These are phyloP conservation scores for Sisor rabdophorus DNA, from an alignment of 2,113 vertebrate species.

Conservation along the genomic window DNA sequence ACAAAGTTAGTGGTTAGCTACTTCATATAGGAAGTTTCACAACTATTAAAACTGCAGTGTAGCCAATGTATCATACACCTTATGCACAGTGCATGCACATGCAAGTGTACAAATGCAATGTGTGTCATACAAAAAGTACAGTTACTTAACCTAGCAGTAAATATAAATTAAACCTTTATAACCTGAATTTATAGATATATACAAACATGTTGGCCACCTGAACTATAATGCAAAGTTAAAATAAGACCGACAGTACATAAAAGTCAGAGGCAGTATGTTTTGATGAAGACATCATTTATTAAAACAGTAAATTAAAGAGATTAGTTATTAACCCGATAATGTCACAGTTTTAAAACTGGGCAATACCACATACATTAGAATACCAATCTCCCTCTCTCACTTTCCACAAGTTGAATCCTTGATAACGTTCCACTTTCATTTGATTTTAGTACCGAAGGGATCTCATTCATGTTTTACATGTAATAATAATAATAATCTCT, in stretches of 20 bases:
- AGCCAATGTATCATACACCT: not conserved
- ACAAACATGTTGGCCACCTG: not conserved
- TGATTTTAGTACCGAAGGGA: not conserved
- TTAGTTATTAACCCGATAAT: slow-evolving; percentile 51
- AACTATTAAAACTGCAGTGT: not conserved
- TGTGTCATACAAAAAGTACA: not conserved
- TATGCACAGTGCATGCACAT: not conserved
- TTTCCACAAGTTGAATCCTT: slow-evolving; percentile 16
- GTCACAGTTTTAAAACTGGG: slow-evolving; percentile 32
- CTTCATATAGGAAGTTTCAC: not conserved
- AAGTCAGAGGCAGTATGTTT: not conserved
- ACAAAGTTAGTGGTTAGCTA: no score
- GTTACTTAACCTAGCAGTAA: not conserved
- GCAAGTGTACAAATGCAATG: not conserved
- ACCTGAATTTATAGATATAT: not conserved
- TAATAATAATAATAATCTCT: not conserved
- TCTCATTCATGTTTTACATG: not conserved
- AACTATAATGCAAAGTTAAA: no score
- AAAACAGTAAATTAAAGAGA: slow-evolving; percentile 54
- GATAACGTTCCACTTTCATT: not conserved
- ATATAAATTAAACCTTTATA: not conserved
- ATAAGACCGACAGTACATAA: not conserved
- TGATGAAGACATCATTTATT: slow-evolving; percentile 59
- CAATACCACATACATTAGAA: slow-evolving; percentile 11
- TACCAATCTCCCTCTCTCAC: slow-evolving; percentile 13